Evolutionary conservation across 2,888 invertebrate species (phyloP), one percentile per base, ranked within the genome.

Genomic region (Xanthia togata): DNA sequence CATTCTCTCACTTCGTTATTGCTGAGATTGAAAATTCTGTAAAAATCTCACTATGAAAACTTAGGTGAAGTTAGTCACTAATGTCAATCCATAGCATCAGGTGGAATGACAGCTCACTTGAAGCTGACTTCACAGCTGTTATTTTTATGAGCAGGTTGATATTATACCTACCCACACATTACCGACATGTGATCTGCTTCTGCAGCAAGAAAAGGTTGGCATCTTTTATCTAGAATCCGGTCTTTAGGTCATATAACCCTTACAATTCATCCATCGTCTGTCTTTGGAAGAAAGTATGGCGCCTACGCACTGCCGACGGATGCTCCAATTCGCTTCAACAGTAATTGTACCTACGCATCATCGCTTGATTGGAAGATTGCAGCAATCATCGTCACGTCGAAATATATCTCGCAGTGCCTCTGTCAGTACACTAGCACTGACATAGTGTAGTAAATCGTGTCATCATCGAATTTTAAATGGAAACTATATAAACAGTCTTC

Each of bases 351-450:
- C n/a, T n/a, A 78, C 74, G 64, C 77, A 73, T 82, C 74, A 72
- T 53, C 77, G 64, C 62, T 73, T 86, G 63, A 89, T 89, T 85
- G 82, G 71, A 89, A 86, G 79, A 89, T 89, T 84, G 70, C 77
- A 23, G 50, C 69, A 80, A 87, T 86, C 82, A 78, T 69, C 38
- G 65, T 65, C 79, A 57, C 73, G 65, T 63, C 67, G 72, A 74
- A 38, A 41, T 70, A 55, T 82, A 70, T 38, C 70, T 73, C 41
- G 35, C 35, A 67, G 65, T 57, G 71, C 59, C 41, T n/a, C 47
- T 67, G 26, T 23, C 23, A 47, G 62, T 63, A 20, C 44, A 20
- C 38, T 14, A 50, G 76, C 38, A 55, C 75, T 44, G 41, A 41
- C 17, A 31, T 31, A 31, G 31, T 31, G 31, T 31, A 31, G 2